These are phyloP conservation scores for Drosophila mimetica DNA, from an alignment of 2,888 invertebrate genomes.

Conservation along the genomic window DNA sequence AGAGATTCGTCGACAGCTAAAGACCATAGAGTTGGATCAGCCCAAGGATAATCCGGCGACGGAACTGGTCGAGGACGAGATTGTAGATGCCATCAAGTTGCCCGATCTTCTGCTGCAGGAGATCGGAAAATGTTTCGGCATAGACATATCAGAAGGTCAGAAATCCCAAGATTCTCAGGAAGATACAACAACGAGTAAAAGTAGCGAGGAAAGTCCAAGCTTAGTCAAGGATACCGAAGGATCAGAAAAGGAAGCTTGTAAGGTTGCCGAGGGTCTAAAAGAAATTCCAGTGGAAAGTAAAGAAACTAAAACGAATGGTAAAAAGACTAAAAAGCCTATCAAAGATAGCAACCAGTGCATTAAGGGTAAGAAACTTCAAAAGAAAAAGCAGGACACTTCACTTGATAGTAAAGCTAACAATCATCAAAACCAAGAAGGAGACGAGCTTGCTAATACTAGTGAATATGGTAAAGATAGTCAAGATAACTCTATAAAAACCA, in stretches of 20 bases:
- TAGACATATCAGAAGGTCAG: conserved; percentile 61
- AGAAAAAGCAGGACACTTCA: background rate
- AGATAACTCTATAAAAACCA: background rate
- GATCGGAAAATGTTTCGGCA: conserved; percentile 81
- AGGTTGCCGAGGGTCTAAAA: too few species aligned
- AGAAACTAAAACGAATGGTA: background rate
- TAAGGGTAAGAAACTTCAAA: conserved; percentile 2
- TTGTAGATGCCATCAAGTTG: conserved; percentile 81
- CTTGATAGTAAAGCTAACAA: background rate
- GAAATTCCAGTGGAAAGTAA: background rate
- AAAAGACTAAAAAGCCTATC: background rate
- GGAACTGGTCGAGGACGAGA: conserved; percentile 79
- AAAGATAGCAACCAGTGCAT: conserved; percentile 4
- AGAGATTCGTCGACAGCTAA: conserved; percentile 81
- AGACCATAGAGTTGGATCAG: conserved; percentile 73
- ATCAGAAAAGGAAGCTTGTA: background rate
- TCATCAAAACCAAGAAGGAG: background rate
- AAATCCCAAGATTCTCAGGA: background rate
- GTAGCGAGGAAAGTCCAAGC: too few species aligned
- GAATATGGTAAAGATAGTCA: background rate
- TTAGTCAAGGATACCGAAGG: background rate
- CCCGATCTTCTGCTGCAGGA: conserved; percentile 80
- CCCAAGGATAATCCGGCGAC: conserved; percentile 58
- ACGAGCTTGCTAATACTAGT: background rate
- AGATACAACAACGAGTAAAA: background rate